phyloP scores from a whole-genome alignment of 2,797 vertebrate genomes.

The Potorous gilbertii region DNA sequence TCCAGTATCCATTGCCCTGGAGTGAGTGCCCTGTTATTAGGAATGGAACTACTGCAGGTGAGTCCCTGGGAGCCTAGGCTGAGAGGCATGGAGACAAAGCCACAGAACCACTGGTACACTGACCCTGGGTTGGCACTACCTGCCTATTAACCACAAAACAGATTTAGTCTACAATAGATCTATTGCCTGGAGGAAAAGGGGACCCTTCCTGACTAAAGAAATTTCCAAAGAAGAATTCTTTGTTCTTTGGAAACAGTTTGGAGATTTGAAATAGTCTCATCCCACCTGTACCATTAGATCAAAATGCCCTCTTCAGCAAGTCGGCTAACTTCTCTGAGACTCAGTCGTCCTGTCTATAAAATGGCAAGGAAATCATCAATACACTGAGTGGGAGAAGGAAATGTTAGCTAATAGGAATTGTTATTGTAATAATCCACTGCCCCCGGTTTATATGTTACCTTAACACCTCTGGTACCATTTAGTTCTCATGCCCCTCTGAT shows the following conservation, averaged over 20 bases:
- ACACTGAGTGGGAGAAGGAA: not conserved
- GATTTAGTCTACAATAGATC: not conserved
- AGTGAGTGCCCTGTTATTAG: slow-evolving; percentile 91
- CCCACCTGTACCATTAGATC: not conserved
- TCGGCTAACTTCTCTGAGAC: not conserved
- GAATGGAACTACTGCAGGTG: slow-evolving; percentile 91
- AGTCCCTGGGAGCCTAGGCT: slow-evolving; percentile 74
- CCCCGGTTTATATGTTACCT: not conserved
- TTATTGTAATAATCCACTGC: not conserved
- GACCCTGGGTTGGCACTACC: not conserved
- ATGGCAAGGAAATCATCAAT: not conserved
- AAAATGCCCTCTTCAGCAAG: slow-evolving; percentile 11
- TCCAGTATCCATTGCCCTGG: slow-evolving; percentile 97
- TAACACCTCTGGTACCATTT: not conserved
- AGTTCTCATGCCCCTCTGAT: not conserved
- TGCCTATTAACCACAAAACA: not conserved
- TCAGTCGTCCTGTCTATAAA: not conserved
- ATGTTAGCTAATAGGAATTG: not conserved
- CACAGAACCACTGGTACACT: not conserved
- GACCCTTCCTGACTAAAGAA: not conserved
- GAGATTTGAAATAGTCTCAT: not conserved
- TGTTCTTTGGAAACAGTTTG: not conserved
- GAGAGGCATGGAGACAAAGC: not conserved
- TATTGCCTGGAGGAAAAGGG: not conserved
- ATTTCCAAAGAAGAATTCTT: not conserved